Conservation (phyloP, 2,797 vertebrate species). For the Tiaroga cobitis region DNA sequence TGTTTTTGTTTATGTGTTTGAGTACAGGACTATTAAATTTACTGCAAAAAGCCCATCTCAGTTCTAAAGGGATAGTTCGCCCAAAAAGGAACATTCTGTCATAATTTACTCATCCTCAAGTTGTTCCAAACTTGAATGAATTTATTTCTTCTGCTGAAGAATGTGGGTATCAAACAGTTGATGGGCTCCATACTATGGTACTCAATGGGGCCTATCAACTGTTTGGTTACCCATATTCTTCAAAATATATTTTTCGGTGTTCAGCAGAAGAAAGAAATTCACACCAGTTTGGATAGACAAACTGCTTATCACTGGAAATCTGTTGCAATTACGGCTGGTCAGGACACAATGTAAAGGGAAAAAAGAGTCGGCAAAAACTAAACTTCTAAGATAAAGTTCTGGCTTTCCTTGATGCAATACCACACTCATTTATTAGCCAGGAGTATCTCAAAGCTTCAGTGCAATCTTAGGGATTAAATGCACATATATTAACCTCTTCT, state of each 20-base stretch:
- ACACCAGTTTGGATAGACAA: background rate
- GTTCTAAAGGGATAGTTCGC: too few relatives aligned
- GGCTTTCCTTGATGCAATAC: background rate
- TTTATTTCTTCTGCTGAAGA: too few relatives aligned
- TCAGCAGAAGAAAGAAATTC: too few relatives aligned
- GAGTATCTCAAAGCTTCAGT: background rate
- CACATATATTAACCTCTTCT: slow-evolving; percentile 10
- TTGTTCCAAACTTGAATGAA: too few relatives aligned
- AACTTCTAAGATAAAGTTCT: background rate
- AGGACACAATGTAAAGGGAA: background rate
- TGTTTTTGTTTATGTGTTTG: background rate
- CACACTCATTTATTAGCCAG: background rate
- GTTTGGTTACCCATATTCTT: too few relatives aligned
- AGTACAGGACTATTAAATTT: background rate
- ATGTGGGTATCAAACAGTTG: too few relatives aligned
- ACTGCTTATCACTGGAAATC: background rate
- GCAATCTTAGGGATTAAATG: background rate
- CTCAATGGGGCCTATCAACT: too few relatives aligned
- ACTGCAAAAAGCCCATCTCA: too few relatives aligned
- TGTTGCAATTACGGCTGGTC: background rate
- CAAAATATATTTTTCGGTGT: too few relatives aligned
- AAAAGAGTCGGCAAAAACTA: background rate
- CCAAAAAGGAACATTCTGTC: too few relatives aligned
- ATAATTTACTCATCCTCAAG: too few relatives aligned
- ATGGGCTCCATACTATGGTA: too few relatives aligned